Percentiles rank a stretch among this genome's conserved stretches.
These are phyloP conservation scores for Leguminivora glycinivorella DNA, from an alignment of 1,140 invertebrate genomes.

Conservation along the genomic window DNA sequence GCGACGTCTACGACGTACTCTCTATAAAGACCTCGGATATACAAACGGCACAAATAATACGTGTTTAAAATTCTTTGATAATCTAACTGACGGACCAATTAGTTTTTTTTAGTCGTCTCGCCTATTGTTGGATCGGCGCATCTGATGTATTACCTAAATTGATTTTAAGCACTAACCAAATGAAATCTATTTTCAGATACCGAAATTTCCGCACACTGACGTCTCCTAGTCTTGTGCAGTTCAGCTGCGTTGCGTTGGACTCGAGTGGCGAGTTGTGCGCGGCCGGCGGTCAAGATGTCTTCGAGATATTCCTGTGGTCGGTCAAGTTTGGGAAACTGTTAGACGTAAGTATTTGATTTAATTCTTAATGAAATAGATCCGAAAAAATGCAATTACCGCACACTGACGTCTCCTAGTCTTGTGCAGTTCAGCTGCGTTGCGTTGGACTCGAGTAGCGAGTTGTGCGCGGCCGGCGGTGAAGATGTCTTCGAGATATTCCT, in stretches of 20 bases:
- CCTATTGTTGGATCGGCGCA: too few species aligned
- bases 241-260: slow-evolving; percentile 94
- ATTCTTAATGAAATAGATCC: not conserved
- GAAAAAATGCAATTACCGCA: slow-evolving; percentile 98
- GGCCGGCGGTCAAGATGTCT: slow-evolving; percentile 95
- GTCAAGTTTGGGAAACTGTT: slow-evolving; percentile 93
- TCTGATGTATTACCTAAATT: too few species aligned
- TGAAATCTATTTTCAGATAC: slow-evolving; percentile 81
- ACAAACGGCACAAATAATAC: too few species aligned
- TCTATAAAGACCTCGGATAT: too few species aligned
- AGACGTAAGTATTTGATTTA: slow-evolving; percentile 83
- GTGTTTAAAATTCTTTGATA: too few species aligned
- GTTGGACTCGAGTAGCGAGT: slow-evolving; percentile 92
- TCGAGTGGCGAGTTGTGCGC: slow-evolving; percentile 93
- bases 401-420: slow-evolving; percentile 93
- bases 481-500: slow-evolving; percentile 97
- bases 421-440: slow-evolving; percentile 95
- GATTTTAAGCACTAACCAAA: not conserved
- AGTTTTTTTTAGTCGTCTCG: too few species aligned
- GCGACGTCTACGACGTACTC: too few species aligned
- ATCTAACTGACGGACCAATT: too few species aligned
- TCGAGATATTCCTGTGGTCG: slow-evolving; percentile 98
- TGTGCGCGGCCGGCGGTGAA: slow-evolving; percentile 95
- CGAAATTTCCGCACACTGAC: slow-evolving; percentile 98
- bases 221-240: slow-evolving; percentile 93